phyloP scores from a whole-genome alignment of 2,113 vertebrate species.

The Periophthalmus modestus region DNA sequence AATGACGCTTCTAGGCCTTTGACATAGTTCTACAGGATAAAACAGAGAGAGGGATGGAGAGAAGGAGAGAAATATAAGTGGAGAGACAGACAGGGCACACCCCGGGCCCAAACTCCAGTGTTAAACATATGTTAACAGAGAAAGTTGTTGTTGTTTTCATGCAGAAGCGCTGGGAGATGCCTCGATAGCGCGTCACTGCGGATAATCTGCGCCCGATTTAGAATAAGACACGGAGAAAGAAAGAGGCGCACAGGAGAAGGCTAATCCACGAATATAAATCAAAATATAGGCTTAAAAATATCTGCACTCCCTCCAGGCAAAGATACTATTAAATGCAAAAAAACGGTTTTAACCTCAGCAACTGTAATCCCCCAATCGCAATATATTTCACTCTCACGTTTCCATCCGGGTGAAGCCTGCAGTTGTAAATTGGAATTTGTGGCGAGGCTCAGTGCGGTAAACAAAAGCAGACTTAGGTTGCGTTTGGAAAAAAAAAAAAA shows the following conservation, averaged over 20 bases:
- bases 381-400: constrained; percentile 53
- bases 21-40: neutral
- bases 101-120: constrained; percentile 19
- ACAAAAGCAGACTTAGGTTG: constrained; percentile 14
- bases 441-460: constrained; percentile 16
- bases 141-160: constrained; percentile 56
- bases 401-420: constrained; percentile 26
- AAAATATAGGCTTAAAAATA: constrained; percentile 68
- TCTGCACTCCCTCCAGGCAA: constrained; percentile 61
- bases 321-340: constrained; percentile 61
- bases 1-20: too few relatives aligned
- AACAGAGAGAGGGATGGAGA: neutral
- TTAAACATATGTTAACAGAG: constrained; percentile 56
- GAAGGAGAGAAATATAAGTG: neutral
- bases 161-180: constrained; percentile 45
- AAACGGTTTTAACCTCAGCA: constrained; percentile 58
- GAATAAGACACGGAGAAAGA: constrained; percentile 50
- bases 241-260: constrained; percentile 54
- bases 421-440: constrained; percentile 44
- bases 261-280: constrained; percentile 70
- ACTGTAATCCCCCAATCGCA: constrained; percentile 58
- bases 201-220: constrained; percentile 69
- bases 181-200: constrained; percentile 63
- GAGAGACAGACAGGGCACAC: neutral
- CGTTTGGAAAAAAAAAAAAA: too few relatives aligned